Conservation (phyloP, 53 echinoderm and acorn worm genomes). For the Pentamera pediparva region DNA sequence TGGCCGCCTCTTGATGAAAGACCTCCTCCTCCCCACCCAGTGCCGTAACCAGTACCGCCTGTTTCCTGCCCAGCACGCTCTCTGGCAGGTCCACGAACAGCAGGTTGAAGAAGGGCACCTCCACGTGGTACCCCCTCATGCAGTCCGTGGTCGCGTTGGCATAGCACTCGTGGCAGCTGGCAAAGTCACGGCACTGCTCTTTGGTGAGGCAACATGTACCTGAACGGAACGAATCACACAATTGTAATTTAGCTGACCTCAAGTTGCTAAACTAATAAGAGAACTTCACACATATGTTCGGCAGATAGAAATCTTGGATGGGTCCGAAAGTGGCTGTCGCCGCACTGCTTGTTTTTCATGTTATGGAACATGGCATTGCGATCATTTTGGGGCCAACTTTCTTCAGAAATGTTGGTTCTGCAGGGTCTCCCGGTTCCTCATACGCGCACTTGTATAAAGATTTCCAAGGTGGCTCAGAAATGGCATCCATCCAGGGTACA, state of each 20-base stretch:
- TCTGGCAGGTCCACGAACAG: constrained; percentile 27
- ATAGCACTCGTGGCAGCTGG: constrained; percentile 54
- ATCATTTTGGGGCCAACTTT: no score
- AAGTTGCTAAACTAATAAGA: neutral
- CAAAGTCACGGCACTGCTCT: constrained; percentile 32
- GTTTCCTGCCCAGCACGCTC: constrained; percentile 4
- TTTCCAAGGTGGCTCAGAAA: no score
- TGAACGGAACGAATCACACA: neutral
- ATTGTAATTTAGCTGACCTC: neutral
- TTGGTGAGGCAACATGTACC: constrained; percentile 52
- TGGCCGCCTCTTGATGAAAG: constrained; percentile 23
- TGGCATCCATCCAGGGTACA: no score
- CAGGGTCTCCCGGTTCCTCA: no score
- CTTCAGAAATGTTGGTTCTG: no score
- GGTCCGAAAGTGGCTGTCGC: no score
- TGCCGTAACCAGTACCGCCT: constrained; percentile 39
- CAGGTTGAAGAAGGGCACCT: constrained; percentile 54
- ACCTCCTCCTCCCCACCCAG: constrained; percentile 42
- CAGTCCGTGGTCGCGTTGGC: constrained; percentile 20
- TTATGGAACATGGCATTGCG: no score
- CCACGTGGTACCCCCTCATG: constrained; percentile 48
- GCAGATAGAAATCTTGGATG: no score
- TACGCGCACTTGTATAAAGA: no score
- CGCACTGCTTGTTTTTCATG: no score
- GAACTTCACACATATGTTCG: neutral